Base-by-base conservation (phyloP, 2,888 invertebrate species). In the Agonopterix subpropinquella region DNA sequence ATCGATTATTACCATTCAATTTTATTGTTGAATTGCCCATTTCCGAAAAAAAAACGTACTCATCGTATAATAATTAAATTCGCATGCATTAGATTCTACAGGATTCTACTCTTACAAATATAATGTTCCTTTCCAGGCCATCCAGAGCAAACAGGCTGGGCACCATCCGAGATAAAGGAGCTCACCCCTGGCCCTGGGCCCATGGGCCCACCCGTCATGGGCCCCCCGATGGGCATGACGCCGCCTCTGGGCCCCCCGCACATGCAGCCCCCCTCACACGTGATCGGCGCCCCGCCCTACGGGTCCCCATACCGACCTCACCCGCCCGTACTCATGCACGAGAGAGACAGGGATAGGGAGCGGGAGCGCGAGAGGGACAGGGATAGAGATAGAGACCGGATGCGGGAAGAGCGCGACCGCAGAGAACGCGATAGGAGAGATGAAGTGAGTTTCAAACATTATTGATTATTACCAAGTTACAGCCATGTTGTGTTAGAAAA, bases 131-230 rank as follows among this genome's bases (percentile, higher is more conserved):
- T 36, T 39, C 43, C 57, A 82, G 82, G 78, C 36, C 82, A 81
- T 55, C 73, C 75, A 0, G 90, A 90, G 56, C 80, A 80, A 54
- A 69, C 74, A 4, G 89, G 88, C 11, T 93, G 93, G 93, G 88
- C 89, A 28, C 92, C 93, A 8, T 77, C 77, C 4, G 92, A 93
- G 56, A 92, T 93, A 49, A 93, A 93, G 71, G 91, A 93, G 66
- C 76, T 93, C 50, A 92, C 93, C 1, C 92, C 92, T 0, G 92
- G 92, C 0, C 90, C 91, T 1, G 91, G 90, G 1, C 88, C 90
- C 2, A 70, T 77, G 66, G 73, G 67, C 2, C 74, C 73, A 8
- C 74, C 66, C 61, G 44, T 55, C 47, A 67, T 70, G 64, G 69
- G 55, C 50, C 70, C 58, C 51, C 83, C 79, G 59, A 73, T 77